Evolutionary conservation across 2,888 invertebrate genomes (phyloP), one percentile per base, ranked within the genome.

Genomic region (Megastigmus dorsalis): DNA sequence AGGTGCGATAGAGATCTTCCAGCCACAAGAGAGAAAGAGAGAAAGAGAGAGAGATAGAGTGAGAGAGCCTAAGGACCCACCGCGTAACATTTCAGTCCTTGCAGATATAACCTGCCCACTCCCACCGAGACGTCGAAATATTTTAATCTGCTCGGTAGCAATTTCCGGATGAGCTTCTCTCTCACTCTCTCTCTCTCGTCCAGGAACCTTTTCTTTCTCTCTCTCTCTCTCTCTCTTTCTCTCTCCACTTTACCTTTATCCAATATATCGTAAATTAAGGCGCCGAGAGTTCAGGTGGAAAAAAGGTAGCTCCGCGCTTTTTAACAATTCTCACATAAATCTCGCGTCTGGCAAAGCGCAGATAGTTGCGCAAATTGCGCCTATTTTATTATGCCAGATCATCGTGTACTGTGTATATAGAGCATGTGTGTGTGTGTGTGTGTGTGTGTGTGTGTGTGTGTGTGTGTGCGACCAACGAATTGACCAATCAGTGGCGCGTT

Each of bases 1-100:
- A 83, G 82, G 82, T 83, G 82, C 80, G 84, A 85, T 85, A 86
- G 83, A 84, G 84, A 85, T 86, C 84, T 85, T 79, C 13, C 6
- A 15, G 33, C n/a, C 77, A 77, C n/a, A n/a, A n/a, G n/a, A n/a
- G n/a, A n/a, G n/a, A n/a, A n/a, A n/a, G n/a, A n/a, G n/a, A n/a
- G n/a, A n/a, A n/a, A n/a, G n/a, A n/a, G n/a, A n/a, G n/a, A n/a
- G n/a, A n/a, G n/a, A n/a, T n/a, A n/a, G n/a, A n/a, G n/a, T n/a
- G n/a, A n/a, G n/a, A n/a, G n/a, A n/a, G n/a, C n/a, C n/a, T n/a
- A n/a, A 71, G 80, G 84, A 83, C 85, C 84, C 4, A 83, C 83
- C 83, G 76, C 63, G 18, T 30, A 33, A 54, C 7, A 2, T 10
- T 57, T 38, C 57, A 13, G 20, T n/a, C 5, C 6, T 5, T 18